Evolutionary conservation across 2,113 vertebrate genomes (phyloP).

Genomic region (Aphelocoma coerulescens): DNA sequence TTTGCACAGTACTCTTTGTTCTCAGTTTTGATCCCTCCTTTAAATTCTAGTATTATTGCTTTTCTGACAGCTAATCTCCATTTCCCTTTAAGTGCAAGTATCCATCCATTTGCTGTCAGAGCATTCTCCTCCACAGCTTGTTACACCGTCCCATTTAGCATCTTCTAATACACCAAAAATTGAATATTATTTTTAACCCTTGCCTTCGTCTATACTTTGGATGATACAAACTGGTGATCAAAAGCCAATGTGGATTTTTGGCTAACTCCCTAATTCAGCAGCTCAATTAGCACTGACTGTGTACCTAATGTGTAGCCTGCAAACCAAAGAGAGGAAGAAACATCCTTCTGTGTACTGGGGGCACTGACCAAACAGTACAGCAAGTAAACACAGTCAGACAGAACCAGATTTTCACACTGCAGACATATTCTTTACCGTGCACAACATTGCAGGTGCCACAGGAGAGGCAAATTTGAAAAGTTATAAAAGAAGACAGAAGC

Average conservation of each 20-base stretch:
- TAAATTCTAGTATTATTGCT: neutral
- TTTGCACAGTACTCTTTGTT: neutral
- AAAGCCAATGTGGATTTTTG: neutral
- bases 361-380: neutral
- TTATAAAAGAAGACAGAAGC: neutral
- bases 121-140: neutral
- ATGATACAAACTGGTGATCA: neutral
- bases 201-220: neutral
- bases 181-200: neutral
- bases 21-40: neutral
- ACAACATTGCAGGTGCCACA: neutral
- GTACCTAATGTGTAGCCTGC: neutral
- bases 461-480: neutral
- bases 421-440: neutral
- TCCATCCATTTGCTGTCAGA: neutral
- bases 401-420: neutral
- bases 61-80: neutral
- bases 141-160: neutral
- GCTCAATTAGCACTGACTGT: neutral
- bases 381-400: neutral
- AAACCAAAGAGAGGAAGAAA: neutral
- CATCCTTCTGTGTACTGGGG: neutral
- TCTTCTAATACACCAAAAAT: neutral
- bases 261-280: neutral
- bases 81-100: neutral